phyloP scores from a whole-genome alignment of 2,888 invertebrate genomes.

The Pachydiplax longipennis region DNA sequence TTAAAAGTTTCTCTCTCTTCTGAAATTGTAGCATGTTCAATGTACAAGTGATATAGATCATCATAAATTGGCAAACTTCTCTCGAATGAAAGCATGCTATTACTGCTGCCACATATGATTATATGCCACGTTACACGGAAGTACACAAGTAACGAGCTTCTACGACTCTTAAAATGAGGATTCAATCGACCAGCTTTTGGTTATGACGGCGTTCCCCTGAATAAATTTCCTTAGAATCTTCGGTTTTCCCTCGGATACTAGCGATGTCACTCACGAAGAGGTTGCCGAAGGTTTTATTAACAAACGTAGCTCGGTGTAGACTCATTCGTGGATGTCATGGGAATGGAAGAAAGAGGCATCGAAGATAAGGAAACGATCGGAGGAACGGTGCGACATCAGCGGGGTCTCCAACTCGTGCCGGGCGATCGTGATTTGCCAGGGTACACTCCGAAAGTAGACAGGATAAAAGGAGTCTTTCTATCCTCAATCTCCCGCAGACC shows the following conservation, averaged over 20 bases:
- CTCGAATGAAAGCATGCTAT: too few relatives aligned
- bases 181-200: too few relatives aligned
- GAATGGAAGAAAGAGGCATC: background rate
- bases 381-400: background rate
- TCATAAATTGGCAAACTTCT: too few relatives aligned
- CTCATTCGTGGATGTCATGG: background rate
- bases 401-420: background rate
- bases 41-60: too few relatives aligned
- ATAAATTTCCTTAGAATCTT: background rate
- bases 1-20: too few relatives aligned
- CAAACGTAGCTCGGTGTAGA: background rate
- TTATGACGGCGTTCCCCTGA: too few relatives aligned
- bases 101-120: too few relatives aligned
- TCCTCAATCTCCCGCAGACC: background rate
- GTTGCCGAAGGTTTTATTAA: background rate
- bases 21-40: too few relatives aligned
- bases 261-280: background rate
- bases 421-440: background rate
- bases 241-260: background rate
- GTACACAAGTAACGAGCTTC: too few relatives aligned
- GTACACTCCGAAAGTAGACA: background rate
- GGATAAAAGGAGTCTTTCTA: background rate
- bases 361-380: background rate
- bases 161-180: too few relatives aligned
- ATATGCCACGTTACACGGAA: too few relatives aligned